A percentile compares a stretch with the other conserved stretches of the same genome.
Conservation (phyloP, 1,140 invertebrate genomes). For the Periplaneta americana region DNA sequence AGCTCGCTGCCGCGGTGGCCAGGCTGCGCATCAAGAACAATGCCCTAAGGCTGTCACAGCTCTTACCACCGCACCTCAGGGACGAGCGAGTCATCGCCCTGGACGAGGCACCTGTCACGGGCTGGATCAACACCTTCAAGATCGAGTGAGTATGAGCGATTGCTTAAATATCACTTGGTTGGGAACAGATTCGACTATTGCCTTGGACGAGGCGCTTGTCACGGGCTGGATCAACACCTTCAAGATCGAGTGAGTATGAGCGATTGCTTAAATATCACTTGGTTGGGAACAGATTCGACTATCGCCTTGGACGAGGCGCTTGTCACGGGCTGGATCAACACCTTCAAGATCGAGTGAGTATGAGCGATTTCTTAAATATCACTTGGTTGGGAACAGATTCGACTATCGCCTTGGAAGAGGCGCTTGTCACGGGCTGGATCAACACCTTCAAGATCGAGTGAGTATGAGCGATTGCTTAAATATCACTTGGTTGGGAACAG, state of each 20-base stretch:
- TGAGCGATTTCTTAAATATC: too few species aligned
- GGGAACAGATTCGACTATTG: slow-evolving; percentile 55
- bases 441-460: slow-evolving; percentile 64
- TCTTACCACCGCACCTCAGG: slow-evolving; percentile 52
- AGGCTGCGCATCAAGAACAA: slow-evolving; percentile 60
- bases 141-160: slow-evolving; percentile 50
- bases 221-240: slow-evolving; percentile 72
- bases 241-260: slow-evolving; percentile 53
- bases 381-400: slow-evolving; percentile 55
- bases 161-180: too few species aligned
- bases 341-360: slow-evolving; percentile 55
- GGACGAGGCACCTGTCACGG: slow-evolving; percentile 54
- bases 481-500: slow-evolving; percentile 54
- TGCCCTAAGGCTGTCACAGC: slow-evolving; percentile 42
- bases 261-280: too few species aligned
- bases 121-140: slow-evolving; percentile 70
- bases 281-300: slow-evolving; percentile 55
- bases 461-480: too few species aligned
- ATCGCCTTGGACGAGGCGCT: slow-evolving; percentile 50
- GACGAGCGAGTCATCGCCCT: slow-evolving; percentile 54
- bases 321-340: slow-evolving; percentile 71
- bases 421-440: slow-evolving; percentile 66
- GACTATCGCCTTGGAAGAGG: slow-evolving; percentile 50
- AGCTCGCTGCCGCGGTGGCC: slow-evolving; percentile 63
- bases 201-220: slow-evolving; percentile 50